Evolutionary conservation across 2,797 vertebrate species (phyloP).

Genomic region (Pogoniulus pusillus): DNA sequence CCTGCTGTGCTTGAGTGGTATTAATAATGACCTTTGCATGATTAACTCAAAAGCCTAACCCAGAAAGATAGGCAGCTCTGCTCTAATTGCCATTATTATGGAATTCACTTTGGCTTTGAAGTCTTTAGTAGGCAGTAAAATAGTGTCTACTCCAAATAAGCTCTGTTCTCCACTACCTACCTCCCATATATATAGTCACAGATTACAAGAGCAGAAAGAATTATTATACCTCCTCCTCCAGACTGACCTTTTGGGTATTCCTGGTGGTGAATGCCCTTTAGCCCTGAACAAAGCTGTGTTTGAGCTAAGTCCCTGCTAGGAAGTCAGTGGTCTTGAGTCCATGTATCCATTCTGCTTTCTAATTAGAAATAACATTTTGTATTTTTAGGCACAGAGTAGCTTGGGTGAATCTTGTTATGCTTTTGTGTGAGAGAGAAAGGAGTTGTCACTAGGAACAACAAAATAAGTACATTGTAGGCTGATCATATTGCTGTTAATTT

Average conservation of each 20-base stretch:
- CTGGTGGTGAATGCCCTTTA: background rate
- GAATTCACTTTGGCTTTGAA: conserved; percentile 39
- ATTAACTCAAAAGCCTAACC: conserved; percentile 15
- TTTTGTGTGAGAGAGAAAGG: background rate
- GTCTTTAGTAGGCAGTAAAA: conserved; percentile 25
- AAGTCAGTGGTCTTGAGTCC: background rate
- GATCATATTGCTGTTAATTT: background rate
- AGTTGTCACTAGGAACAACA: background rate
- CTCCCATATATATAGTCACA: background rate
- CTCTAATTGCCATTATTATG: conserved; percentile 49
- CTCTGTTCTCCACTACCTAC: background rate
- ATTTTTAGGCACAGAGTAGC: background rate
- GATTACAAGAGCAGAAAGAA: conserved; percentile 24
- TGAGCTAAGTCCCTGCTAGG: background rate
- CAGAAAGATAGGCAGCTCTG: conserved; percentile 13
- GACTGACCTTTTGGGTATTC: background rate
- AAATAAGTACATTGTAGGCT: conserved; percentile 6
- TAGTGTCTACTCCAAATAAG: background rate
- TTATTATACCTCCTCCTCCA: background rate
- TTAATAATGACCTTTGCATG: conserved; percentile 32
- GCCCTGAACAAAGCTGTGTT: background rate
- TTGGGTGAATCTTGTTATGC: background rate
- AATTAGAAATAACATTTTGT: background rate
- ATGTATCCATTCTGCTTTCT: background rate
- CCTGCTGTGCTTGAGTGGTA: conserved; percentile 33